Evolutionary conservation across 2,797 vertebrate species (phyloP).

Genomic region (Gymnodraco acuticeps): DNA sequence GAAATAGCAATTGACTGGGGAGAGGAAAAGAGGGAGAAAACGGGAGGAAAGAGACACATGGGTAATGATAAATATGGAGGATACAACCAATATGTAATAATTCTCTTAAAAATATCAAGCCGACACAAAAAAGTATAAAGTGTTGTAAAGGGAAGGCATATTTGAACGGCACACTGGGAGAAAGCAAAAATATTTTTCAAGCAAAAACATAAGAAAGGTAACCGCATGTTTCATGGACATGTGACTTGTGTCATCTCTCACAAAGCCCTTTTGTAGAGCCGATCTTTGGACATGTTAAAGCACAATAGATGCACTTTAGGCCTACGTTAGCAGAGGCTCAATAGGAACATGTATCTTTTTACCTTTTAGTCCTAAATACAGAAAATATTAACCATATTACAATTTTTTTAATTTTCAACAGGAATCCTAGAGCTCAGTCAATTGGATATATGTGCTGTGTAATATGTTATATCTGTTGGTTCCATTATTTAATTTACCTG

Average conservation of each 20-base stretch:
- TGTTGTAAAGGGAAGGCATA: not conserved
- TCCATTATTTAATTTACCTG: slow-evolving; percentile 8
- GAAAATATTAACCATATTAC: not conserved
- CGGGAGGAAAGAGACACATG: slow-evolving; percentile 28
- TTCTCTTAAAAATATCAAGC: slow-evolving; percentile 52
- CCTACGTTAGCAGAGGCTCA: slow-evolving; percentile 47
- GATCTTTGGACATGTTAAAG: slow-evolving; percentile 56
- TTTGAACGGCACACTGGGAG: slow-evolving; percentile 3
- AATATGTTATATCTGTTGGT: not conserved
- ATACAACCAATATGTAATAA: slow-evolving; percentile 41
- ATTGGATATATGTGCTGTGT: not conserved
- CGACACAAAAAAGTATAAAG: slow-evolving; percentile 14
- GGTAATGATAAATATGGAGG: slow-evolving; percentile 43
- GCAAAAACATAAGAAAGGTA: slow-evolving; percentile 47
- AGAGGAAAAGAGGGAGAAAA: slow-evolving; percentile 33
- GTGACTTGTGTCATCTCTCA: slow-evolving; percentile 66
- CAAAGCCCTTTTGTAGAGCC: slow-evolving; percentile 76
- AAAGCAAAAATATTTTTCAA: slow-evolving; percentile 8
- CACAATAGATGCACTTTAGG: slow-evolving; percentile 60
- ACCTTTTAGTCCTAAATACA: not conserved
- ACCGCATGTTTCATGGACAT: slow-evolving; percentile 46
- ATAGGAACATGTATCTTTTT: slow-evolving; percentile 37
- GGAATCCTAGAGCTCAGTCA: not conserved
- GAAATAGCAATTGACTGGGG: slow-evolving; percentile 46
- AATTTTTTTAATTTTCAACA: not conserved